Evolutionary conservation across 2,113 vertebrate species (phyloP).

Genomic region (Osmerus mordax): DNA sequence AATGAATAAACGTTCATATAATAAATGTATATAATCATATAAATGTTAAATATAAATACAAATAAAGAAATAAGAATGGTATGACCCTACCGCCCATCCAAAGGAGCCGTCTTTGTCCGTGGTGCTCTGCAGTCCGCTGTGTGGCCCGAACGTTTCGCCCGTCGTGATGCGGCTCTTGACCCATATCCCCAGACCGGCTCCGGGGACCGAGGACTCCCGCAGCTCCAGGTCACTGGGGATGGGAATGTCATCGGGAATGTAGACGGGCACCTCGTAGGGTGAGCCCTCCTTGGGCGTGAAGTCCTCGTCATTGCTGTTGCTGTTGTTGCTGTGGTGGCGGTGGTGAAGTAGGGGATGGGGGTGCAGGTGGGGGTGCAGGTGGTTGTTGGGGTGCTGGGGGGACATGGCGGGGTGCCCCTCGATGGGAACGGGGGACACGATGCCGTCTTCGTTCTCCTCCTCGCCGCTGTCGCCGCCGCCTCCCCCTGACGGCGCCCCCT

Average conservation of each 20-base stretch:
- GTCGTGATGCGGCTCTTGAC: conserved; percentile 84
- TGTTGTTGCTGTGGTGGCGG: conserved; percentile 39
- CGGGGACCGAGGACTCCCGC: conserved; percentile 93
- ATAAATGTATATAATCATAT: too few relatives aligned
- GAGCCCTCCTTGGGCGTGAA: conserved; percentile 98
- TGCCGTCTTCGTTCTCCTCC: conserved; percentile 89
- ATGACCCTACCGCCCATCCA: conserved; percentile 92
- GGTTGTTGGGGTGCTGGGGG: conserved; percentile 84
- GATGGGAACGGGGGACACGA: conserved; percentile 91
- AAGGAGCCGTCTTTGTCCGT: conserved; percentile 85
- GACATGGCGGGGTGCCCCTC: conserved; percentile 69
- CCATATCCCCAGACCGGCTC: conserved; percentile 95
- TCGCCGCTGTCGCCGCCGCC: conserved; percentile 80
- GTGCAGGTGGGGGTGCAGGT: conserved; percentile 21
- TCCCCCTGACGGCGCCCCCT: conserved; percentile 53
- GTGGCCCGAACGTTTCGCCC: conserved; percentile 90
- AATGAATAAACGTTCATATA: background rate
- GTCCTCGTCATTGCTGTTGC: conserved; percentile 75
- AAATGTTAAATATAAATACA: background rate
- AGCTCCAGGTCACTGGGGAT: conserved; percentile 94
- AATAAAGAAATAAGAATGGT: background rate
- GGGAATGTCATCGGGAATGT: conserved; percentile 99
- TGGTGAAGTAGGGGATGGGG: conserved; percentile 34
- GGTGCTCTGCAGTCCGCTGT: conserved; percentile 74
- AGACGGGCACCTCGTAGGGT: conserved; percentile 97